A percentile compares a stretch with the other conserved stretches of the same genome.
Conservation (phyloP, 2,888 invertebrate genomes). For the Hedya salicella region DNA sequence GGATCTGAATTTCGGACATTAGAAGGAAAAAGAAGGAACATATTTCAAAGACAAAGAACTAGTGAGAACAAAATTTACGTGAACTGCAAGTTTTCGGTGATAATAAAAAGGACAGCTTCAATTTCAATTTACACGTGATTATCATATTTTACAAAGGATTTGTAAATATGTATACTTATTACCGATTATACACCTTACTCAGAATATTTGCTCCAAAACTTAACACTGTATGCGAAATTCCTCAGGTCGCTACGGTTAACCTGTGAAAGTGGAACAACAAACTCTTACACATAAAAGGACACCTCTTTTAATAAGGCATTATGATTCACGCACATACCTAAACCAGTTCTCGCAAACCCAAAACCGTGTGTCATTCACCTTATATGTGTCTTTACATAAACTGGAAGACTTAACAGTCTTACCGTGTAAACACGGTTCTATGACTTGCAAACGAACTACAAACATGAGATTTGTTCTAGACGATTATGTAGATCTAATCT, state of each 20-base stretch:
- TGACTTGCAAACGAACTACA: slow-evolving; percentile 6
- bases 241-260: slow-evolving; percentile 16
- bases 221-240: slow-evolving; percentile 6
- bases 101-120: background rate
- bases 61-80: no score
- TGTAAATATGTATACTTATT: slow-evolving; percentile 5
- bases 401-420: slow-evolving; percentile 27
- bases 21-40: no score
- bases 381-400: slow-evolving; percentile 26
- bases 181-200: background rate
- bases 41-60: no score
- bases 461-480: background rate
- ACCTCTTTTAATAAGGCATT: slow-evolving; percentile 23
- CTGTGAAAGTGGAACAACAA: slow-evolving; percentile 28
- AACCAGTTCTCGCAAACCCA: slow-evolving; percentile 27
- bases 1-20: no score
- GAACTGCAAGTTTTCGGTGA: no score
- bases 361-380: slow-evolving; percentile 36
- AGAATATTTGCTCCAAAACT: slow-evolving; percentile 17
- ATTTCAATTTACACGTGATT: slow-evolving; percentile 7
- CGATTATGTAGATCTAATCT: background rate
- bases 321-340: slow-evolving; percentile 34
- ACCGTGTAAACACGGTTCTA: slow-evolving; percentile 14
- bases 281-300: slow-evolving; percentile 21
- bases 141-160: background rate